Conservation (phyloP, 2,888 invertebrate genomes). For the Byasa hedistus region DNA sequence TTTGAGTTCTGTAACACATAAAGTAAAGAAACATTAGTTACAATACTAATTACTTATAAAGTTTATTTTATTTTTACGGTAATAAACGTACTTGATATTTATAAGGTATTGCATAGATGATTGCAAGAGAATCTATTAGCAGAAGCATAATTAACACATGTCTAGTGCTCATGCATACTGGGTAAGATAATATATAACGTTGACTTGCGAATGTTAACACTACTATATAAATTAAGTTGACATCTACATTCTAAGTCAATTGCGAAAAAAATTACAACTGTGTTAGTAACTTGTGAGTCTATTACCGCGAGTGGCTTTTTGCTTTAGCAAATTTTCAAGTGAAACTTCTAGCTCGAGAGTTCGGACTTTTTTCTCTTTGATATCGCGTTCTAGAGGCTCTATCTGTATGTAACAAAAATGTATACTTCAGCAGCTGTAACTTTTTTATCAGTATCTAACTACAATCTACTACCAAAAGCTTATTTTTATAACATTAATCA, state of each 20-base stretch:
- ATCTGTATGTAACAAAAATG: conserved; percentile 74
- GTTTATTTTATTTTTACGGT: too few relatives aligned
- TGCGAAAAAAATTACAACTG: conserved; percentile 75
- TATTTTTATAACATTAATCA: not conserved
- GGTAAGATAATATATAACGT: conserved; percentile 29
- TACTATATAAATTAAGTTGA: conserved; percentile 35
- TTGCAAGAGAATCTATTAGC: conserved; percentile 19
- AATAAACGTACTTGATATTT: not conserved
- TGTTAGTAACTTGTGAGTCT: conserved; percentile 37
- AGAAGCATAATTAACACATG: conserved; percentile 30
- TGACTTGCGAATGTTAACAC: conserved; percentile 37
- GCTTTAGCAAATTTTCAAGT: conserved; percentile 87
- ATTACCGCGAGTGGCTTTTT: conserved; percentile 82
- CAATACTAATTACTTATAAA: not conserved
- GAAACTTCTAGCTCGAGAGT: conserved; percentile 91
- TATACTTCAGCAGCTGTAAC: conserved; percentile 64
- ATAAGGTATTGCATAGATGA: not conserved
- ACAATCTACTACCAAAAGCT: conserved; percentile 3
- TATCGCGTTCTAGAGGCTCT: conserved; percentile 91
- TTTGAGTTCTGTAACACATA: conserved; percentile 82
- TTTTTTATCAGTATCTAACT: conserved; percentile 49
- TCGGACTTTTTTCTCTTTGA: conserved; percentile 89
- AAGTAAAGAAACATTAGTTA: not conserved
- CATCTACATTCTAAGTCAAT: conserved; percentile 23
- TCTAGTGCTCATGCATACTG: conserved; percentile 17